phyloP scores from a whole-genome alignment of 2,113 vertebrate species.

The Ptilonorhynchus violaceus region DNA sequence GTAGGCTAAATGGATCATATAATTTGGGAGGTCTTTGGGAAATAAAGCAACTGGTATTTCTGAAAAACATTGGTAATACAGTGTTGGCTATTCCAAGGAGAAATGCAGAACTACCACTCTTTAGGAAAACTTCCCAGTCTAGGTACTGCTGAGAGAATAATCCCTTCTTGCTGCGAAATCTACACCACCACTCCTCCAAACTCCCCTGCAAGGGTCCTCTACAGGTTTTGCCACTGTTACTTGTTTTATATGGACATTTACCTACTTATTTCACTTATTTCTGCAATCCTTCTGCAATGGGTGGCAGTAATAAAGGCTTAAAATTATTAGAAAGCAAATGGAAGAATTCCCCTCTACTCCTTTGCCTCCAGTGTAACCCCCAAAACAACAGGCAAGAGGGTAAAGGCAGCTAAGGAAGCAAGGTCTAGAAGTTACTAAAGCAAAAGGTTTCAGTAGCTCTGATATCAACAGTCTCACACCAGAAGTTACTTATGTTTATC shows the following conservation, averaged over 20 bases:
- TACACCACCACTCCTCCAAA: background rate
- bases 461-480: background rate
- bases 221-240: background rate
- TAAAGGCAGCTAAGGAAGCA: background rate
- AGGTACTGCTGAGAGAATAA: background rate
- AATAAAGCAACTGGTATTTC: background rate
- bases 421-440: background rate
- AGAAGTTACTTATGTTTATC: background rate
- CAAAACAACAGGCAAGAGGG: background rate
- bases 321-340: background rate
- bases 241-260: background rate
- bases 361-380: background rate
- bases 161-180: background rate
- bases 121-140: background rate
- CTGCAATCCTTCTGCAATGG: background rate
- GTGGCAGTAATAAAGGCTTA: background rate
- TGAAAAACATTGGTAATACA: background rate
- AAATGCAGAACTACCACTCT: background rate
- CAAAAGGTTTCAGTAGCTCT: background rate
- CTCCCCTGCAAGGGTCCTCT: background rate
- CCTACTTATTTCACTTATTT: background rate
- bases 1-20: background rate
- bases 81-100: background rate
- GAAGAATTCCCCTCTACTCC: background rate
- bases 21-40: background rate